These are phyloP conservation scores for Agrochola lota DNA, from an alignment of 2,888 invertebrate species.

Conservation along the genomic window DNA sequence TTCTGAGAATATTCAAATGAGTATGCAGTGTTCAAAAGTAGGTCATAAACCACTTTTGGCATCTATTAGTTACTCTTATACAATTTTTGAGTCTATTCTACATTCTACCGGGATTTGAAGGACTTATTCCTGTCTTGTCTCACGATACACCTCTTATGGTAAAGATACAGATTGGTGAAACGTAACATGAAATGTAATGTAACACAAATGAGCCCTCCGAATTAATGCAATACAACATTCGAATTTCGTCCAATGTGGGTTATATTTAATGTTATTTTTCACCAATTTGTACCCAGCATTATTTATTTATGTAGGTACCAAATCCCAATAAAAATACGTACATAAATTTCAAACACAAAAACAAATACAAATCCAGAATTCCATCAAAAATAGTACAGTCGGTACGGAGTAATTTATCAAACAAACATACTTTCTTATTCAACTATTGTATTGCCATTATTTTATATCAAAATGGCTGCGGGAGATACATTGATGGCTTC, in stretches of 20 bases:
- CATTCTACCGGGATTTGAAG: neutral
- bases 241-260: neutral
- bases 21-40: slow-evolving; percentile 25
- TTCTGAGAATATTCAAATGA: slow-evolving; percentile 54
- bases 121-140: neutral
- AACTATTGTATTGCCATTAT: neutral
- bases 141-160: neutral
- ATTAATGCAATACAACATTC: too few relatives aligned
- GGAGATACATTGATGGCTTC: slow-evolving; percentile 54
- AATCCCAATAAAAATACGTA: neutral
- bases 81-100: neutral
- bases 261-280: neutral
- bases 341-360: neutral
- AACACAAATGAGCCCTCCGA: too few relatives aligned
- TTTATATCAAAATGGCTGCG: slow-evolving; percentile 36
- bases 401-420: neutral
- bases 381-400: neutral
- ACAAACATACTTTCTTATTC: neutral
- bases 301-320: neutral
- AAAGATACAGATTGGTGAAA: too few relatives aligned
- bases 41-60: slow-evolving; percentile 20
- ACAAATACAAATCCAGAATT: neutral
- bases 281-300: neutral
- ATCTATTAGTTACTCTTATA: neutral
- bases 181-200: neutral